Evolutionary conservation across 2,113 vertebrate genomes (phyloP), one percentile per base, ranked within the genome.

Genomic region (Pseudorhombus dupliciocellatus): DNA sequence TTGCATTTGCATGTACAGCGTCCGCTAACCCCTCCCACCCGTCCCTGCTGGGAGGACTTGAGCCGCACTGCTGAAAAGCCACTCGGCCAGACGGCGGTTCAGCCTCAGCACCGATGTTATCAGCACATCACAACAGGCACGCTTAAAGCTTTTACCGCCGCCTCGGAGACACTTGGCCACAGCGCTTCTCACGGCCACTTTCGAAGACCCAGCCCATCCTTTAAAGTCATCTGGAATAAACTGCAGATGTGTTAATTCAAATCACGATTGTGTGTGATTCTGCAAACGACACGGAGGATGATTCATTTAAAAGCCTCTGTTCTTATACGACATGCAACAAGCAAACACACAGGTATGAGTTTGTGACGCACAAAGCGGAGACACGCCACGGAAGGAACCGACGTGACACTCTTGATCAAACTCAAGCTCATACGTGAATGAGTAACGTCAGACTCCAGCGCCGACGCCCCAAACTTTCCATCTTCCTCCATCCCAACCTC

Each of bases 261-360:
- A 16, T 63, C 48, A 26, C 18, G 21, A 37, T 15, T 42, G 28
- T 37, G 34, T 21, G 22, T 20, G 42, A 11, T 34, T 75, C 40
- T 52, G 53, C 20, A 54, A 70, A 80, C 34, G 24, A 42, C 48
- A 34, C 65, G 44, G 26, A 16, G 44, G 69, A 69, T 84, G 76
- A 87, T 58, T 85, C 83, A 85, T 44, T n/a, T n/a, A n/a, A 67
- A 71, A 71, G 67, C 64, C 66, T 28, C 2, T 73, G 69, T 60
- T 62, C 55, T 31, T 46, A 53, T 31, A 51, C 73, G 60, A 44
- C 56, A 24, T 64, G 58, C 57, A 52, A 57, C 40, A 53, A 54
- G 57, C 37, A 70, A 80, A 72, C 67, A 74, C 69, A 42, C 48
- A 70, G 40, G 44, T 69, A 70, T 20, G 52, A 64, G 78, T 37